phyloP scores from a whole-genome alignment of 2,113 vertebrate species.

The Nyctibius bracteatus region DNA sequence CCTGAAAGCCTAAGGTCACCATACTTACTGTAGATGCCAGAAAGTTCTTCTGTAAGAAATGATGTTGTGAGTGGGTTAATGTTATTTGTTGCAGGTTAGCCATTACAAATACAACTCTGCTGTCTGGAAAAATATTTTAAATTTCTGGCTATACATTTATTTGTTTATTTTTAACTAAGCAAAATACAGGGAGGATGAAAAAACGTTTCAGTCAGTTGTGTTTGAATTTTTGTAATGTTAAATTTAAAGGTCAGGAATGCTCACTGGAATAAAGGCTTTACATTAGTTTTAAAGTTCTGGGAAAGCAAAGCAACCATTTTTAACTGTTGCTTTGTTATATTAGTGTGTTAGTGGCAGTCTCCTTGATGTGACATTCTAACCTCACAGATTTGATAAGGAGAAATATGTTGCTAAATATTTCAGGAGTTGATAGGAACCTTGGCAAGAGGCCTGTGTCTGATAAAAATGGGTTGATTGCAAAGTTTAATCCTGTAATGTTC shows the following conservation, averaged over 20 bases:
- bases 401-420: not conserved
- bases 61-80: accelerated
- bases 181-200: not conserved
- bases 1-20: not conserved
- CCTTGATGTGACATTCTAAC: not conserved
- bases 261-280: not conserved
- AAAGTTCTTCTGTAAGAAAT: not conserved
- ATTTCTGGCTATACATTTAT: not conserved
- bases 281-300: not conserved
- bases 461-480: not conserved
- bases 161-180: not conserved
- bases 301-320: not conserved
- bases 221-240: not conserved
- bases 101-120: not conserved
- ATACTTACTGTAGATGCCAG: not conserved
- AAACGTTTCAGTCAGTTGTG: not conserved
- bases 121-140: not conserved
- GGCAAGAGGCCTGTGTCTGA: not conserved
- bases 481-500: not conserved
- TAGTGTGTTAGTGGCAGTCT: not conserved
- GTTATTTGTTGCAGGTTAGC: not conserved
- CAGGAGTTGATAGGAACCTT: not conserved
- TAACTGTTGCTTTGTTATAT: not conserved
- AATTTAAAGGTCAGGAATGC: not conserved
- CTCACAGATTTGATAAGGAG: not conserved